Percentiles rank a stretch among this genome's conserved stretches.
Evolutionary conservation across 2,888 invertebrate species (phyloP).

Genomic region (Mesodorylaimus sp.): DNA sequence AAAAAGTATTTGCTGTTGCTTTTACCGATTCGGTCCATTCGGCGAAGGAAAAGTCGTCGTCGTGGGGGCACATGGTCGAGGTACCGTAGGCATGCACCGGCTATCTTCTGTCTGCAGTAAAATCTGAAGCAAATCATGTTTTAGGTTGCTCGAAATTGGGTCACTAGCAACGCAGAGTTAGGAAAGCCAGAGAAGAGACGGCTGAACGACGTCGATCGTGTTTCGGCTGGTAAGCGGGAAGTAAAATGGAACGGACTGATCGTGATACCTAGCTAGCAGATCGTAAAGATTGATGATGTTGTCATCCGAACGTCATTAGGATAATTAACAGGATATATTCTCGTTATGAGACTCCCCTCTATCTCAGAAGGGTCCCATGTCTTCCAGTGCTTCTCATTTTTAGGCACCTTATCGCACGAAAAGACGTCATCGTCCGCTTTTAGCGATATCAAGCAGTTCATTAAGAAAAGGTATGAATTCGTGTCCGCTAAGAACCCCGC

Average conservation of each 20-base stretch:
- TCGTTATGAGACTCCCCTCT: not conserved
- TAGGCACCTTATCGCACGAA: not conserved
- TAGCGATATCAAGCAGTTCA: no score
- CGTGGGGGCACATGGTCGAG: not conserved
- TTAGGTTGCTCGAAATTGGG: not conserved
- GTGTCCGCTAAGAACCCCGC: no score
- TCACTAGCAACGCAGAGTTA: not conserved
- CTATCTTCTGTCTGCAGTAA: not conserved
- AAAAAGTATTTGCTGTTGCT: slow-evolving; percentile 49
- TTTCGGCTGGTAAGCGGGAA: not conserved
- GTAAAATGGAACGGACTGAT: no score
- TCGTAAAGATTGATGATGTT: no score
- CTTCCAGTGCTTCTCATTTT: slow-evolving; percentile 1
- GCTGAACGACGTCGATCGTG: not conserved
- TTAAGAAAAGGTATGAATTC: no score
- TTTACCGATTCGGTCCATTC: slow-evolving; percentile 55
- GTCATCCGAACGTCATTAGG: no score
- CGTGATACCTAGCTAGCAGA: no score
- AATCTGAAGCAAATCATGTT: not conserved
- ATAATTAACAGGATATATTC: no score
- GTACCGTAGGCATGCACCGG: not conserved
- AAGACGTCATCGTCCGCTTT: not conserved
- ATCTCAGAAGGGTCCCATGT: not conserved
- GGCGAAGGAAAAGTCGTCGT: not conserved
- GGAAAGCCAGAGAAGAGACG: not conserved